Base-by-base conservation (phyloP, 2,888 invertebrate genomes). In the Napeogenes sylphis region DNA sequence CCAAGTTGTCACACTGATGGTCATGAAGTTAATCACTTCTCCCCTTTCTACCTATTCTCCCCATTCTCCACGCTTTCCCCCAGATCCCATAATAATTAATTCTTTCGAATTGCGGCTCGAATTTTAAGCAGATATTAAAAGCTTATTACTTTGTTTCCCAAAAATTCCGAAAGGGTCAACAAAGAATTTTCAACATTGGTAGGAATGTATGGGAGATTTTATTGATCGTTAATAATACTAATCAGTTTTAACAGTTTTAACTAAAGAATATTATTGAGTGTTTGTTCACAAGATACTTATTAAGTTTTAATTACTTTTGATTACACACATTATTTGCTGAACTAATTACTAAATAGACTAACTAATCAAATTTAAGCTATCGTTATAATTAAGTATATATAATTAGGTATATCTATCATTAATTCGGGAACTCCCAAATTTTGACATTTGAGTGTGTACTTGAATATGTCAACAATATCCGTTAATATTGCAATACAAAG, bases 121-220 rank as follows among this genome's bases (percentile, higher is more conserved):
- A 47, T 57, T 63, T 58, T 55, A 59, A 61, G 12, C 55, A 53
- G 55, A 57, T 60, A 42, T 38, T 61, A 59, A 66, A 63, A 66
- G 55, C 63, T 66, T 64, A 59, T 21, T 45, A 45, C 45, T 32
- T 14, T 12, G 57, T 32, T 58, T 35, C 21, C 33, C 8, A n/a
- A 42, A 21, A 21, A 21, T 21, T n/a, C 51, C 51, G 21, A 51
- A 51, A 51, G 51, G 51, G 21, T 51, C 12, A 21, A 30, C 21
- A 30, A 51, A 51, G 51, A 51, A 51, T 51, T 21, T 30, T 30
- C 51, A 6, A 10, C 51, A 51, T 51, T 51, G 8, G 12, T 47
- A 51, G 30, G 51, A 51, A 30, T 51, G 51, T 51, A 30, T 30
- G 30, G 10, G 10, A 30, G 8, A 30, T 30, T 30, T 10, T 21